A percentile compares a stretch with the other conserved stretches of the same genome.
Evolutionary conservation across 2,113 vertebrate genomes (phyloP).

Genomic region (Microcebus tavaratra): DNA sequence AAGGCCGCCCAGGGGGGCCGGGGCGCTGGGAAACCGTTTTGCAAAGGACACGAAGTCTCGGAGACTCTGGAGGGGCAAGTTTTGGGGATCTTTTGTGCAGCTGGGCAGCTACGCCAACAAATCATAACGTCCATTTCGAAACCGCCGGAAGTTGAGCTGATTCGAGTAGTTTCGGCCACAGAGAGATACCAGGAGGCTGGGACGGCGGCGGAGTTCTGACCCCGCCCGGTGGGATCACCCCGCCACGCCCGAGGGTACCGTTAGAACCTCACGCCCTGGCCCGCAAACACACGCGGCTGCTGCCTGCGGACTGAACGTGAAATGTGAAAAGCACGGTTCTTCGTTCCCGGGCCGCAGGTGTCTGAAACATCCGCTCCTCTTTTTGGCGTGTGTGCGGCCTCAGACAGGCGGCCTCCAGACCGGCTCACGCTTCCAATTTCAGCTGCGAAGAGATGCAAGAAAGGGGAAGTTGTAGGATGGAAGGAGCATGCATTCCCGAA

Average conservation of each 20-base stretch:
- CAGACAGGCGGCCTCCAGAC: not conserved
- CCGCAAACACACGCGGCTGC: too few species aligned
- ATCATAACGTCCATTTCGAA: not conserved
- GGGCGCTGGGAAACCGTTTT: too few species aligned
- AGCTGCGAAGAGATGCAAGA: not conserved
- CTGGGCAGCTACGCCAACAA: not conserved
- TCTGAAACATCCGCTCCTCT: not conserved
- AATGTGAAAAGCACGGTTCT: not conserved
- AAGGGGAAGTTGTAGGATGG: not conserved
- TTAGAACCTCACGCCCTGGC: too few species aligned
- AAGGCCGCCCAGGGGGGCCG: too few species aligned
- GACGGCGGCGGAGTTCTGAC: too few species aligned
- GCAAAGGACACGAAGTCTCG: not conserved
- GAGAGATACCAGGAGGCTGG: not conserved
- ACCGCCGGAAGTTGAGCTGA: too few species aligned
- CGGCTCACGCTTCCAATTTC: not conserved
- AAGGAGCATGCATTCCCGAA: too few species aligned
- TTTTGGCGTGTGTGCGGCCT: fast-evolving
- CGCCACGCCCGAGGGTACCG: fast-evolving
- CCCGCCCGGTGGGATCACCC: fast-evolving
- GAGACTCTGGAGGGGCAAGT: not conserved
- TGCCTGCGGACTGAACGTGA: not conserved
- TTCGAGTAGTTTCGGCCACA: not conserved
- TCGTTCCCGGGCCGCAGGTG: not conserved
- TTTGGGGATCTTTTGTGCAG: not conserved